Base-by-base conservation (phyloP, 2,888 invertebrate genomes). In the Tetragonisca angustula region DNA sequence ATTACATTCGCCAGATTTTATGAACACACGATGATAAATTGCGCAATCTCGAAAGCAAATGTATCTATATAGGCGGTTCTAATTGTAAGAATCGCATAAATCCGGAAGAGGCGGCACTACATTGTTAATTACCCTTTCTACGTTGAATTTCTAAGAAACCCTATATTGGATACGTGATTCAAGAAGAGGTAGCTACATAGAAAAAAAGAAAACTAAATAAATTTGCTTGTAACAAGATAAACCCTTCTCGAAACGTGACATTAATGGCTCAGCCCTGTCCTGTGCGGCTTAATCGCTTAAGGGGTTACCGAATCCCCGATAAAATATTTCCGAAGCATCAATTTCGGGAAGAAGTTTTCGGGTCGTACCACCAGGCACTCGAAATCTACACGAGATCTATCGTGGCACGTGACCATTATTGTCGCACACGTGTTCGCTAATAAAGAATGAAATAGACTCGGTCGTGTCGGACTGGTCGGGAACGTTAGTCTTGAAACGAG, bases 401-500 rank as follows among this genome's bases (percentile, higher is more conserved):
- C 79, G 77, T 80, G 82, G 76, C 82, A 79, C 77, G 79, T 82
- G 84, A 75, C 81, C 86, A 76, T 89, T 88, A 89, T 76, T 52
- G 83, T 81, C 81, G 67, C 84, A 75, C 84, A 71, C 80, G 82
- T 87, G 76, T 65, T 70, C 68, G 36, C 50, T 62, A 49, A 65
- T 76, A 62, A 65, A 79, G 17, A 76, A 77, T 74, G 75, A 79
- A 72, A 75, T 56, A 50, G 54, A 49, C 52, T 56, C 54, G 15
- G 9, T 11, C 61, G 32, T 36, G 50, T 79, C 43, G 24, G 50
- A 52, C 13, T 15, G 24, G 6, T 0, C 0, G 24, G 2, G 24
- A 21, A 67, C 49, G 21, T 36, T 43, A 32, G 17, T 21, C 68
- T 52, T 27, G 21, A 15, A n/a, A 21, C 21, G 15, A 32, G 13